Evolutionary conservation across 2,888 invertebrate genomes (phyloP).

Genomic region (Sminthurinus aureus): DNA sequence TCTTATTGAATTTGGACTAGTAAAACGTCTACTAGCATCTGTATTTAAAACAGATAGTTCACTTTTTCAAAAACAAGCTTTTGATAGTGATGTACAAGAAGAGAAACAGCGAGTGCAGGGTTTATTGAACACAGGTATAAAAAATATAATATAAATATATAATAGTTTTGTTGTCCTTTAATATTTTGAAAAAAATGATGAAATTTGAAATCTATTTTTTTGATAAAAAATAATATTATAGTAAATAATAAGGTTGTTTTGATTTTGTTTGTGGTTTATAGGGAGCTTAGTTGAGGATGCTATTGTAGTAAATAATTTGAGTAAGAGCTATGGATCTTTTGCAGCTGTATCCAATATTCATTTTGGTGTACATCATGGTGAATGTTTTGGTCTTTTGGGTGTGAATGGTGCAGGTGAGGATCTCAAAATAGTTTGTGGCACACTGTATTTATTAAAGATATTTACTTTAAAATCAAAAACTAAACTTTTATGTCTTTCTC

Average conservation of each 20-base stretch:
- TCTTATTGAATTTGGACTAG: conserved; percentile 51
- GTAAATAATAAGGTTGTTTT: not conserved
- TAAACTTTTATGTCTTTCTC: conserved; percentile 63
- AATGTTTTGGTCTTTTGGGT: conserved; percentile 66
- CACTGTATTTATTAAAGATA: not conserved
- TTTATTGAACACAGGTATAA: conserved; percentile 6
- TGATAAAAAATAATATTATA: not conserved
- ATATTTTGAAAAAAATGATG: not conserved
- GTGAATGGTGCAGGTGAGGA: conserved; percentile 65
- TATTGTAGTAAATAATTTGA: conserved; percentile 49
- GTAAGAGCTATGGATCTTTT: conserved; percentile 61
- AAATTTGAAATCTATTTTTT: not conserved
- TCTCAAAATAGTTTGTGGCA: conserved; percentile 64
- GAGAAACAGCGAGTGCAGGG: conserved; percentile 43
- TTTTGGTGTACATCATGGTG: conserved; percentile 70
- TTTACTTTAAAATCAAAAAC: not conserved
- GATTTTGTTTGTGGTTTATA: conserved; percentile 14
- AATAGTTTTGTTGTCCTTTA: too few species aligned
- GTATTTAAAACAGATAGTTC: conserved; percentile 42
- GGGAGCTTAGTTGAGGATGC: conserved; percentile 50
- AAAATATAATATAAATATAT: too few species aligned
- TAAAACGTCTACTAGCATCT: conserved; percentile 41
- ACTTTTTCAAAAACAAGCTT: conserved; percentile 38
- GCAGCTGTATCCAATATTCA: conserved; percentile 73
- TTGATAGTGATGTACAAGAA: conserved; percentile 51